A percentile compares a stretch with the other conserved stretches of the same genome.
Conservation (phyloP, 2,797 vertebrate species). For the Onychomys torridus region DNA sequence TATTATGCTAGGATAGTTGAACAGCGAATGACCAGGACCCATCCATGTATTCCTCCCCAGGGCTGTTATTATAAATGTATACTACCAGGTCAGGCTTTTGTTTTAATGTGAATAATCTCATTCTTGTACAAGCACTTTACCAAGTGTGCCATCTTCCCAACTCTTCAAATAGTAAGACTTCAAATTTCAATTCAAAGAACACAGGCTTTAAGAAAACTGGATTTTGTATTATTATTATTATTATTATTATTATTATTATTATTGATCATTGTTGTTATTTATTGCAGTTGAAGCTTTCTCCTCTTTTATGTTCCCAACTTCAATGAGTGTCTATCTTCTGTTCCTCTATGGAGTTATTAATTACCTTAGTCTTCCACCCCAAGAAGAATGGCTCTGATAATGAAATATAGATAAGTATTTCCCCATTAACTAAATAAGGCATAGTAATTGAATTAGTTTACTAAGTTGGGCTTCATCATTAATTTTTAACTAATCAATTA, state of each 20-base stretch:
- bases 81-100: not conserved
- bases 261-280: not conserved
- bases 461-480: not conserved
- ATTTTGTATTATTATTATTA: not conserved
- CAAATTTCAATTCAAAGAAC: constrained; percentile 43
- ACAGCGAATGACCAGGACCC: not conserved
- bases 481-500: not conserved
- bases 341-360: not conserved
- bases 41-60: not conserved
- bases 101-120: not conserved
- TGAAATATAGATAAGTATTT: not conserved
- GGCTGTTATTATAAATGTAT: not conserved
- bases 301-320: not conserved
- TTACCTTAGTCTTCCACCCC: not conserved
- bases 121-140: not conserved
- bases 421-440: not conserved
- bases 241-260: not conserved
- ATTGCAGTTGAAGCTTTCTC: not conserved
- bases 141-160: not conserved
- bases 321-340: not conserved
- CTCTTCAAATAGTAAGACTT: not conserved
- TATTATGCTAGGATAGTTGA: not conserved
- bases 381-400: not conserved
- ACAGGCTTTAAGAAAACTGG: not conserved
- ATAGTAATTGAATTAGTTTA: not conserved